phyloP scores from a whole-genome alignment of 2,797 vertebrate genomes.

The Apogon talboti region DNA sequence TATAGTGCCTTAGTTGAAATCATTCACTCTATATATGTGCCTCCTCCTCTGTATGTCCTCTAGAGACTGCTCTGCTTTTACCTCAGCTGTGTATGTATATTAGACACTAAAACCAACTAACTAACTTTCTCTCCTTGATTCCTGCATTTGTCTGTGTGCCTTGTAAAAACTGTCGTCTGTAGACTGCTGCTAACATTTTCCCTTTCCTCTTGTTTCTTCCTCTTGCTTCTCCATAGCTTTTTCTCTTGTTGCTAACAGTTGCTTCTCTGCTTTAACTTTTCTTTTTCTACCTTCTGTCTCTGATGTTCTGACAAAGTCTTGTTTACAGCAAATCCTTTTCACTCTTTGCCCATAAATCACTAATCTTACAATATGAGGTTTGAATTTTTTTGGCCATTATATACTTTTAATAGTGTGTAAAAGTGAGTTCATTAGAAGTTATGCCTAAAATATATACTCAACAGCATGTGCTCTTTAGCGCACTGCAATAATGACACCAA shows the following conservation, averaged over 20 bases:
- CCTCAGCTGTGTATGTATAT: slow-evolving; percentile 15
- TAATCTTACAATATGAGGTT: not conserved
- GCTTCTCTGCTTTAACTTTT: slow-evolving; percentile 33
- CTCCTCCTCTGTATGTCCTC: slow-evolving; percentile 33
- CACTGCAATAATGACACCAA: too few species aligned
- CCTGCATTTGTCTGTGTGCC: slow-evolving; percentile 55
- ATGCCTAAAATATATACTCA: too few species aligned
- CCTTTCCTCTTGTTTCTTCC: slow-evolving; percentile 22
- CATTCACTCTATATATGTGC: slow-evolving; percentile 12
- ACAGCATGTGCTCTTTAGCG: too few species aligned
- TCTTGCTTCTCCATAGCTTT: slow-evolving; percentile 25
- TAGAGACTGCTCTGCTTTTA: slow-evolving; percentile 34
- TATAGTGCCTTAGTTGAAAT: slow-evolving; percentile 22
- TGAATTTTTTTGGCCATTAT: not conserved
- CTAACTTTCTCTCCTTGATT: slow-evolving; percentile 54
- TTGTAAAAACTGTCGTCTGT: slow-evolving; percentile 36
- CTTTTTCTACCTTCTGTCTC: slow-evolving; percentile 14
- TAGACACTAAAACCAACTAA: slow-evolving; percentile 4
- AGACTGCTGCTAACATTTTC: slow-evolving; percentile 45
- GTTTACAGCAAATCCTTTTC: slow-evolving; percentile 23
- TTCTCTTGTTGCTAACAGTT: slow-evolving; percentile 16
- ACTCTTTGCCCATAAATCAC: slow-evolving; percentile 51
- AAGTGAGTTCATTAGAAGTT: too few species aligned
- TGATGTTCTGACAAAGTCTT: slow-evolving; percentile 17
- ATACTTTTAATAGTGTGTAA: not conserved